Evolutionary conservation across 2,113 vertebrate species (phyloP), one percentile per base, ranked within the genome.

Genomic region (Passer domesticus): DNA sequence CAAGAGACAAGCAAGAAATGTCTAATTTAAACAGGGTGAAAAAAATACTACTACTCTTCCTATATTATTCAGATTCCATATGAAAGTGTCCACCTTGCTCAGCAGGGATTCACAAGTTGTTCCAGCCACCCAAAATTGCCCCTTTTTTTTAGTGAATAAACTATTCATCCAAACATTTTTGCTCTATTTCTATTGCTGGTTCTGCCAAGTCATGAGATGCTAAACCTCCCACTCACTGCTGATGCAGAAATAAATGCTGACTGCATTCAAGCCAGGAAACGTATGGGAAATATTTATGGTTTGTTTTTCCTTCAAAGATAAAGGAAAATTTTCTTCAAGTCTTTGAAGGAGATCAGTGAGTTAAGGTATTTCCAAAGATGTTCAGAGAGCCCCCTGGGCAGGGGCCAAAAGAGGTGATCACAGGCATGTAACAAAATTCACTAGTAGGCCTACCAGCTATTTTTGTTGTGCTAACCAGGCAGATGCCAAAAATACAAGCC

Each of bases 131-230:
- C 35, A 68, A 89, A 91, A 83, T 22, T 56, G 67, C n/a, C 28
- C n/a, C 90, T 66, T 82, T 83, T 19, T 89, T 83, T 75, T 39
- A 49, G 41, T 66, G 53, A 93, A 91, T 87, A 94, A 94, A 90
- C 46, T 62, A 72, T 82, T 92, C 22, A 75, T 87, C 53, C 27
- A 75, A 50, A 59, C 6, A 37, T 70, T 91, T 89, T 89, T 83
- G 33, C 31, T 90, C 88, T 55, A 39, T 81, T 90, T 93, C 63
- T 93, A 11, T 67, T 3, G 1, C 47, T 83, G 30, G 63, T 88
- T 95, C 83, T 96, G 86, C 79, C 46, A 88, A 95, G 72, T 90
- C 83, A 92, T 86, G 79, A 90, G 78, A 90, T 66, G 28, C 10
- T 88, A 86, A 74, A 33, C 30, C 55, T 86, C 68, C 50, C 30